Evolutionary conservation across 2,888 invertebrate species (phyloP).

Genomic region (Cataglyphis albicans): DNA sequence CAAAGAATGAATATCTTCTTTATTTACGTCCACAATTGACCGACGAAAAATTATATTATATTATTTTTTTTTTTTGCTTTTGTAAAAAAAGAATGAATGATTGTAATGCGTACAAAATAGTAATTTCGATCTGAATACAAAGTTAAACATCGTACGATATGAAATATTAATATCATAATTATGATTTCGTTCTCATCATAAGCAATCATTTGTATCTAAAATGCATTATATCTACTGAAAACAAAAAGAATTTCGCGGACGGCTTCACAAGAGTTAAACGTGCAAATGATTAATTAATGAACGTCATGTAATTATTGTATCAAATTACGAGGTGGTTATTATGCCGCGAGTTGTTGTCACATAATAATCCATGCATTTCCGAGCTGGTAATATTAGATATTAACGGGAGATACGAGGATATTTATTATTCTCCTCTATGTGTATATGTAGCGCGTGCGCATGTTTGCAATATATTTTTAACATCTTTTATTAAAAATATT

Average conservation of each 20-base stretch:
- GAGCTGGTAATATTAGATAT: constrained; percentile 44
- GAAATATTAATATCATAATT: neutral
- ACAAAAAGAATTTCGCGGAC: constrained; percentile 16
- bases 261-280: constrained; percentile 43
- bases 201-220: neutral
- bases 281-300: constrained; percentile 45
- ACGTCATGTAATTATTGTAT: constrained; percentile 49
- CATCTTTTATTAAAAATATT: neutral
- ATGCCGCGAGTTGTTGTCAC: constrained; percentile 40
- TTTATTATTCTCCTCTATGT: neutral
- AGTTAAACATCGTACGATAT: neutral
- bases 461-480: neutral
- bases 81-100: neutral
- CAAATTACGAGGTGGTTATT: constrained; percentile 45
- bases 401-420: constrained; percentile 25
- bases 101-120: neutral
- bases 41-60: constrained; percentile 1
- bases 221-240: constrained; percentile 9
- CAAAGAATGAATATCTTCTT: neutral
- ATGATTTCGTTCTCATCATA: neutral
- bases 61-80: neutral
- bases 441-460: neutral
- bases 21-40: neutral
- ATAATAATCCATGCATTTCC: constrained; percentile 42
- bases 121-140: neutral